Evolutionary conservation across 2,113 vertebrate species (phyloP).

Genomic region (Jacana jacana): DNA sequence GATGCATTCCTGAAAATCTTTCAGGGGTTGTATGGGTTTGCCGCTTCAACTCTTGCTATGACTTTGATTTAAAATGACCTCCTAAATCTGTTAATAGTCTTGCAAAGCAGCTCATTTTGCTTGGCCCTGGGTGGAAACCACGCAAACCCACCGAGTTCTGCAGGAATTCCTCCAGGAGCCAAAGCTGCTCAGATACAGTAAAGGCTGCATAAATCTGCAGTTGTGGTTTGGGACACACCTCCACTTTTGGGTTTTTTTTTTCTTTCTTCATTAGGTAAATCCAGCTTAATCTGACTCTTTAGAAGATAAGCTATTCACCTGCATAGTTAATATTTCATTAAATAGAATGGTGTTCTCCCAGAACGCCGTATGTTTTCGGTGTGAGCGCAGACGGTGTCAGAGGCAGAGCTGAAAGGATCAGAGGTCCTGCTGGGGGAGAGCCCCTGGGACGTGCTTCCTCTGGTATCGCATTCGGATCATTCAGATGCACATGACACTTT

Average conservation of each 20-base stretch:
- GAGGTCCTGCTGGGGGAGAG: background rate
- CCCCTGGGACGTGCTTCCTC: background rate
- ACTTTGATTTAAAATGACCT: constrained; percentile 47
- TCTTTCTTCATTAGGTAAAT: background rate
- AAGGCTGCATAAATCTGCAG: background rate
- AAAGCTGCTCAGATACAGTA: background rate
- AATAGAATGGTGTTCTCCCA: background rate
- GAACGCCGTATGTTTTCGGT: background rate
- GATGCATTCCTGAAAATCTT: constrained; percentile 52
- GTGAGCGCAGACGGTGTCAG: background rate
- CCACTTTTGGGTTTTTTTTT: background rate
- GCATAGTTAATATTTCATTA: background rate
- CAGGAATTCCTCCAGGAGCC: constrained; percentile 7
- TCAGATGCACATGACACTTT: background rate
- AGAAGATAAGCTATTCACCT: background rate
- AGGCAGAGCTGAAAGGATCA: constrained; percentile 12
- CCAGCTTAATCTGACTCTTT: background rate
- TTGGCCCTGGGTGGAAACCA: constrained; percentile 4
- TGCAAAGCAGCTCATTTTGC: background rate
- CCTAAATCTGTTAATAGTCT: constrained; percentile 33
- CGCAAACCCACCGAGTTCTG: background rate
- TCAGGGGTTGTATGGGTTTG: constrained; percentile 22
- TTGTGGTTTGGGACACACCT: background rate
- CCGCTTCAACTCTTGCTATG: background rate
- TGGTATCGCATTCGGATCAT: background rate